Evolutionary conservation across 2,888 invertebrate genomes (phyloP).

Genomic region (Lithophane leautieri): DNA sequence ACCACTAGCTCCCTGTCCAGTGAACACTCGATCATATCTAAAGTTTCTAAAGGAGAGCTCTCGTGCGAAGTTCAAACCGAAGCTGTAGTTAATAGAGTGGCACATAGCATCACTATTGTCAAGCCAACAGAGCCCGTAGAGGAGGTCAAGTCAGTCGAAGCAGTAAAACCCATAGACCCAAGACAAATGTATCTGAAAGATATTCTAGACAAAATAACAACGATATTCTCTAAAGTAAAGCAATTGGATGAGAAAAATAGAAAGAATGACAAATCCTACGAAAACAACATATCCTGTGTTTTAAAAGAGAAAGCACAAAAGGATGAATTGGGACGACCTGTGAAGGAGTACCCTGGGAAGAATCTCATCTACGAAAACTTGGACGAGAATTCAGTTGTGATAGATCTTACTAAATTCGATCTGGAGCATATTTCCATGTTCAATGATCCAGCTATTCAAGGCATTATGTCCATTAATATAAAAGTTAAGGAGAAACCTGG

Average conservation of each 20-base stretch:
- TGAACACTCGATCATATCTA: constrained; percentile 62
- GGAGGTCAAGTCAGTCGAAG: constrained; percentile 41
- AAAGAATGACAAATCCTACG: constrained; percentile 47
- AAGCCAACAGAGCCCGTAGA: constrained; percentile 51
- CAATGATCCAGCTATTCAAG: constrained; percentile 71
- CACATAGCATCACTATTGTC: constrained; percentile 75
- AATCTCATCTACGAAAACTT: constrained; percentile 68
- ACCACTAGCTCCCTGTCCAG: constrained; percentile 71
- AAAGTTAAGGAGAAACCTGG: constrained; percentile 76
- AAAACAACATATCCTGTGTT: constrained; percentile 46
- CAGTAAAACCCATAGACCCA: constrained; percentile 67
- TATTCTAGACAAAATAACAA: constrained; percentile 80
- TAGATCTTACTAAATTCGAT: constrained; percentile 79
- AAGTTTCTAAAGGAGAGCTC: constrained; percentile 47
- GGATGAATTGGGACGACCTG: constrained; percentile 68
- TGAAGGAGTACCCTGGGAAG: constrained; percentile 64
- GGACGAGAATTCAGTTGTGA: constrained; percentile 75
- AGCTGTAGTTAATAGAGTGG: constrained; percentile 74
- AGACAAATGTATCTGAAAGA: constrained; percentile 79
- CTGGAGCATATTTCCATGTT: constrained; percentile 79
- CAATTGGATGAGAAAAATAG: constrained; percentile 57
- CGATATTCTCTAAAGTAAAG: constrained; percentile 74
- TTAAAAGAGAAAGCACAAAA: constrained; percentile 57
- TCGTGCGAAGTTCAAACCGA: constrained; percentile 79
- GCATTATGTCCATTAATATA: constrained; percentile 75